Evolutionary conservation across 2,888 invertebrate genomes (phyloP).

Genomic region (Polylopha cassiicola): DNA sequence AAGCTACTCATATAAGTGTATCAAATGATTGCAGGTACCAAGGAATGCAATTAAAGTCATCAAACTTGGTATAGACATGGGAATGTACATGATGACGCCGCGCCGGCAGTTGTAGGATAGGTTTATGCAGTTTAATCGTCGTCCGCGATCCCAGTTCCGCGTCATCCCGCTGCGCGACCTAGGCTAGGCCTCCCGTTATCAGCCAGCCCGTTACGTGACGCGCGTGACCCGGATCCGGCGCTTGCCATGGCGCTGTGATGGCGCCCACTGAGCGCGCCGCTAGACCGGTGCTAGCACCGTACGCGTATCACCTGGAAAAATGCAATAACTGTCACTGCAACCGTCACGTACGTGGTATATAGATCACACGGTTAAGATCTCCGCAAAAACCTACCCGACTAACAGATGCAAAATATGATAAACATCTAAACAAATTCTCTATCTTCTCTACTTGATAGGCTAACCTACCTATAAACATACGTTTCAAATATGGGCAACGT

Average conservation of each 20-base stretch:
- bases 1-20: too few relatives aligned
- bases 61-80: too few relatives aligned
- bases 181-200: conserved; percentile 66
- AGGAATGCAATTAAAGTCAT: too few relatives aligned
- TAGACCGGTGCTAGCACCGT: conserved; percentile 28
- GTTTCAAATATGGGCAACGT: too few relatives aligned
- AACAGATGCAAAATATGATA: conserved; percentile 1
- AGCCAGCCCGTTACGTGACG: conserved; percentile 70
- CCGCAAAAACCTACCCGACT: conserved; percentile 6
- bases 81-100: too few relatives aligned
- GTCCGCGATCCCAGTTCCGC: conserved; percentile 69
- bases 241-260: conserved; percentile 21
- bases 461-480: too few relatives aligned
- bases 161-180: conserved; percentile 75
- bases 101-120: background rate
- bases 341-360: conserved; percentile 22
- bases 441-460: too few relatives aligned
- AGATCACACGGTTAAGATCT: conserved; percentile 1
- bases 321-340: conserved; percentile 42
- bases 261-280: conserved; percentile 8
- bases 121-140: conserved; percentile 44
- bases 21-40: too few relatives aligned
- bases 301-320: conserved; percentile 45
- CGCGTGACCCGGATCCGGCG: conserved; percentile 68
- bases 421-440: too few relatives aligned